A percentile compares a stretch with the other conserved stretches of the same genome.
These are phyloP conservation scores for Zenarchopterus dispar DNA, from an alignment of 2,797 vertebrate genomes.

Conservation along the genomic window DNA sequence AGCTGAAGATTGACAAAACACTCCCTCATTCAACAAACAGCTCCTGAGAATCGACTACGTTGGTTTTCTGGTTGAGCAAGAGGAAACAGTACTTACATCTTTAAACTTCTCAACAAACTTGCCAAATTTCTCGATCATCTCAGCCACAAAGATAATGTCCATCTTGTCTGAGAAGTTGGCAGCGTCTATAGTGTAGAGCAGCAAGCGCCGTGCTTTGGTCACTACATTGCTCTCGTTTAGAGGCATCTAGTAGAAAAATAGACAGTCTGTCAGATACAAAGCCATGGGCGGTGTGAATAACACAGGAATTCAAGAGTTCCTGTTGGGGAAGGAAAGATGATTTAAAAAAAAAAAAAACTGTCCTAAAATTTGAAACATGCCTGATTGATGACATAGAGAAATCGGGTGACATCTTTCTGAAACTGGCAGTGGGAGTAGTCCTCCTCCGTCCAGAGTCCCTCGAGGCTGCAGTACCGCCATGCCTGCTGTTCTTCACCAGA, in stretches of 20 bases:
- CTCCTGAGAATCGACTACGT: conserved; percentile 19
- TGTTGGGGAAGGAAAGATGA: background rate
- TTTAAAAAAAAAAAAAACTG: background rate
- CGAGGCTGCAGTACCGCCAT: conserved; percentile 89
- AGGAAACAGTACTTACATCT: conserved; percentile 83
- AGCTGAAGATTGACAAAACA: no score
- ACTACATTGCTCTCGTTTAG: conserved; percentile 95
- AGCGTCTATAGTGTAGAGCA: conserved; percentile 92
- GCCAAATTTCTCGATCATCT: conserved; percentile 99
- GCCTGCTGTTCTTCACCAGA: conserved; percentile 89
- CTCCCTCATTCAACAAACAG: conserved; percentile 5
- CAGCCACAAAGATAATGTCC: conserved; percentile 97
- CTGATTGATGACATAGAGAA: conserved; percentile 95
- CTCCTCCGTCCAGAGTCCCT: conserved; percentile 92
- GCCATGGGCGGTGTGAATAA: no score
- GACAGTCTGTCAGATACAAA: background rate
- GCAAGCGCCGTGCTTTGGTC: conserved; percentile 88
- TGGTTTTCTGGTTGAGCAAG: background rate
- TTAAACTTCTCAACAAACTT: conserved; percentile 96
- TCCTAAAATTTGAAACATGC: conserved; percentile 58
- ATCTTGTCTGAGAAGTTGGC: conserved; percentile 99
- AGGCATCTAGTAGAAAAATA: conserved; percentile 85
- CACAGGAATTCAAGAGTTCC: no score
- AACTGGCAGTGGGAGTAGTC: conserved; percentile 95
- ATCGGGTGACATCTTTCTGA: conserved; percentile 94